phyloP scores from a whole-genome alignment of 1,140 invertebrate species.

The Leguminivora glycinivorella region DNA sequence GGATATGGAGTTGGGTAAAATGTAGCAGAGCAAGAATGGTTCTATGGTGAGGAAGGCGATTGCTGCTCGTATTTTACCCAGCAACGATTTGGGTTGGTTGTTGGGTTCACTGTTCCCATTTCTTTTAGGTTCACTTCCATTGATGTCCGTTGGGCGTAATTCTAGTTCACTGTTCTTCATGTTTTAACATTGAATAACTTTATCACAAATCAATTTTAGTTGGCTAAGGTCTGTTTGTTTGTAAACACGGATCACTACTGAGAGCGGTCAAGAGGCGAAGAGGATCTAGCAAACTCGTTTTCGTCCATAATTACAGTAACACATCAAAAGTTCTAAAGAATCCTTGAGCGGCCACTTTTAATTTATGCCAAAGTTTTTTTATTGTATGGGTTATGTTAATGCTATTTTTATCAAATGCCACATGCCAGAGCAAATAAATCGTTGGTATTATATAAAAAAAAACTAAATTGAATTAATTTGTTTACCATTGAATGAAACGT shows the following conservation, averaged over 20 bases:
- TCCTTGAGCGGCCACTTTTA: neutral
- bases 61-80: neutral
- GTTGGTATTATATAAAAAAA: neutral
- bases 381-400: neutral
- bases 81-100: neutral
- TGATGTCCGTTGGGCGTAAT: constrained; percentile 25
- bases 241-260: constrained; percentile 52
- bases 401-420: constrained; percentile 4
- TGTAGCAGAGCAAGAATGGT: constrained; percentile 78
- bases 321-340: neutral
- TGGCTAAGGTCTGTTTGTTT: constrained; percentile 44
- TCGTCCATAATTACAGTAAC: constrained; percentile 1
- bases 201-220: constrained; percentile 34
- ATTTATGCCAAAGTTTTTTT: neutral
- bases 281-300: constrained; percentile 53
- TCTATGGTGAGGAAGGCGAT: constrained; percentile 77
- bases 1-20: constrained; percentile 77
- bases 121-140: constrained; percentile 29
- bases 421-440: neutral
- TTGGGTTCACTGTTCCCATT: constrained; percentile 31
- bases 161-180: constrained; percentile 33
- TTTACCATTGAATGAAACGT: too few relatives aligned
- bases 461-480: too few relatives aligned
- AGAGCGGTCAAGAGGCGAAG: constrained; percentile 34
- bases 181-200: neutral